Percentiles rank a stretch among this genome's conserved stretches.
phyloP scores from a whole-genome alignment of 2,113 vertebrate species.

The Grus americana region DNA sequence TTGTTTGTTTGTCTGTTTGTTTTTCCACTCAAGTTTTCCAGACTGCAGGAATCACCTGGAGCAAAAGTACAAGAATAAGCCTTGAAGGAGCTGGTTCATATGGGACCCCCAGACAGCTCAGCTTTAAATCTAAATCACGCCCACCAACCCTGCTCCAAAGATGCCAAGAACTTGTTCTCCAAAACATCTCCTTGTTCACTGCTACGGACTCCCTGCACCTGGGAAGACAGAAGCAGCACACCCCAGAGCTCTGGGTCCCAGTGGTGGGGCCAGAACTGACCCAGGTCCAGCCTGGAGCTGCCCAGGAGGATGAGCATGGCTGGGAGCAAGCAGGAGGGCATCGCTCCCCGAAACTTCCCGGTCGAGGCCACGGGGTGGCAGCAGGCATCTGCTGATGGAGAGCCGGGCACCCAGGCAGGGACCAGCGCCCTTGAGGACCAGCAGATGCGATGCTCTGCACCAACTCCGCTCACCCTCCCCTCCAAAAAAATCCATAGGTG shows the following conservation, averaged over 20 bases:
- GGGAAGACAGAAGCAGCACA: neutral
- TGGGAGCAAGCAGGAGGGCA: neutral
- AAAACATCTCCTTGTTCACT: neutral
- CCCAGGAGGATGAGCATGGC: neutral
- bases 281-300: neutral
- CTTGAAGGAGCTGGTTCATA: neutral
- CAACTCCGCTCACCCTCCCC: neutral
- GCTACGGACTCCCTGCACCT: accelerated
- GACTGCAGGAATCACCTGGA: neutral
- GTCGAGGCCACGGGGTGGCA: constrained; percentile 35
- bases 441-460: neutral
- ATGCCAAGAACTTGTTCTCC: accelerated
- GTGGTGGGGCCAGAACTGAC: accelerated
- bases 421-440: neutral
- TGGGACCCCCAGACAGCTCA: neutral
- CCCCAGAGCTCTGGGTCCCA: accelerated
- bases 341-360: neutral
- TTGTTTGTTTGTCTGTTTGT: no score
- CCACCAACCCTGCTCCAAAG: neutral
- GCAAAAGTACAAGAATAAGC: neutral
- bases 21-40: neutral
- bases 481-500: accelerated
- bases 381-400: constrained; percentile 9
- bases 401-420: neutral
- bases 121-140: neutral